Evolutionary conservation across 2,888 invertebrate genomes (phyloP), one percentile per base, ranked within the genome.

Genomic region (Hydrotaea cyrtoneurina): DNA sequence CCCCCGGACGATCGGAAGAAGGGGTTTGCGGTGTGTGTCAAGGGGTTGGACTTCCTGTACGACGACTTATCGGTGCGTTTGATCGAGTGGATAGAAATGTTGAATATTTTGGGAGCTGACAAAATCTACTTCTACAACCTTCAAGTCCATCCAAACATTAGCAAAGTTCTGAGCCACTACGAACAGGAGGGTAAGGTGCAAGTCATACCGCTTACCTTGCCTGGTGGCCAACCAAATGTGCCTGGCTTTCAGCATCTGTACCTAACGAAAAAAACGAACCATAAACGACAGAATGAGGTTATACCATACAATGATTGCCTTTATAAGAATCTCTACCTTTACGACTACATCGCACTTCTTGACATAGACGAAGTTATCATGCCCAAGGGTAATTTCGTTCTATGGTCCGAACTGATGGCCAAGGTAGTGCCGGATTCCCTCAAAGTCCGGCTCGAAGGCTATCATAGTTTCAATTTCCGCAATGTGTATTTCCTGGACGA

Each of bases 301-400:
- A 97, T 98, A 88, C 98, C 98, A 13, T 98, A 98, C 93, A 98
- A 98, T 92, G 98, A 98, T 92, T 98, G 98, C 90, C 94, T 98
- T 77, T 98, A 98, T 93, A 96, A 97, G 91, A 96, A 98, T 91
- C 95, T 98, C 93, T 97, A 98, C 92, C 94, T 96, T 86, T 98
- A 98, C 92, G 95, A 96, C 86, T 97, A 97, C 93, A 95, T 98
- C 77, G 97, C 97, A n/a, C 93, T 98, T 82, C 93, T 98, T 75
- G 98, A 98, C 92, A 96, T 97, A 86, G 98, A 98, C 93, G 98
- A 98, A 93, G 96, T 98, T 78, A 98, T 98, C 88, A 97, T 98
- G 95, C 98, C 98, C 8, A 94, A 95, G 88, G 95, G 95, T 89
- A 91, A 91, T 17, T 94, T 94, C 86, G 92, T 92, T 5, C 94